Evolutionary conservation across 2,113 vertebrate genomes (phyloP).

Genomic region (Ophthalmotilapia sp.): DNA sequence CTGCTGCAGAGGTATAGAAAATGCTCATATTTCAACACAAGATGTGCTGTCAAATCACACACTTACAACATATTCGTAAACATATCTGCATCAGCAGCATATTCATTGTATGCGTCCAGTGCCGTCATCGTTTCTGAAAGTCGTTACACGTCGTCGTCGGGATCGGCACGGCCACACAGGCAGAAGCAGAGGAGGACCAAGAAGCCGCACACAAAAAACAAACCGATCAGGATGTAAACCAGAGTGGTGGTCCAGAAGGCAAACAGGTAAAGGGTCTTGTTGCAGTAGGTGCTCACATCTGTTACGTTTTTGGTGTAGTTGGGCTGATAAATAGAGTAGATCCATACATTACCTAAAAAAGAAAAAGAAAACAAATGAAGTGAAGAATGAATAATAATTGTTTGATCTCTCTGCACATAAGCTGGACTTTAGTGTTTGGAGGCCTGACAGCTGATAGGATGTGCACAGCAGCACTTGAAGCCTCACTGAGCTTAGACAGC

Average conservation of each 20-base stretch:
- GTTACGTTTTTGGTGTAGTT: fast-evolving
- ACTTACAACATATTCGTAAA: not conserved
- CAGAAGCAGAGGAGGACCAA: not conserved
- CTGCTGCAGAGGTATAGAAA: not conserved
- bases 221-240: not conserved
- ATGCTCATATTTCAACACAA: not conserved
- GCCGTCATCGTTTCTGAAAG: not conserved
- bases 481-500: not conserved
- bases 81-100: not conserved
- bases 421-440: not conserved
- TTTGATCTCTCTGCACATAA: not conserved
- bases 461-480: not conserved
- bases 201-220: fast-evolving
- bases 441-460: not conserved
- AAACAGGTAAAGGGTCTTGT: not conserved
- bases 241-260: not conserved
- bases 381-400: not conserved
- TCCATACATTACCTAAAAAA: not conserved
- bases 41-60: fast-evolving
- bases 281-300: not conserved
- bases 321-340: not conserved
- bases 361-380: fast-evolving
- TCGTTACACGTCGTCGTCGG: fast-evolving
- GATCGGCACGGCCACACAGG: not conserved
- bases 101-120: not conserved